These are phyloP conservation scores for Pelobates fuscus DNA, from an alignment of 2,113 vertebrate genomes.

Conservation along the genomic window DNA sequence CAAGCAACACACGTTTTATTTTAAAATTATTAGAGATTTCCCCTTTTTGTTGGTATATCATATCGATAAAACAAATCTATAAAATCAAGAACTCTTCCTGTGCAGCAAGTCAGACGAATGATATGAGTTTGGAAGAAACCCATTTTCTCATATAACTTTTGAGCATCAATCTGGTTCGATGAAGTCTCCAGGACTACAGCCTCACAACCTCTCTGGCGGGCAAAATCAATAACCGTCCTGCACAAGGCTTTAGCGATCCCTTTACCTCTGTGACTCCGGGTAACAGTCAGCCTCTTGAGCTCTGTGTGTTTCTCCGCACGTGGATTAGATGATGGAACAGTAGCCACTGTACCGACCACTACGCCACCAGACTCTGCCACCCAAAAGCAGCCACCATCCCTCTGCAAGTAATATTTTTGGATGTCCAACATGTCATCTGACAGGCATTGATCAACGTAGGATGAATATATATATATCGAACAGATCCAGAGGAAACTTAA, in stretches of 20 bases:
- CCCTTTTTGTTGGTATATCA: neutral
- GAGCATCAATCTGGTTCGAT: conserved; percentile 50
- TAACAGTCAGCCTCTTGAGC: conserved; percentile 58
- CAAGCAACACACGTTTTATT: too few species aligned
- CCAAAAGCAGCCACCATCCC: conserved; percentile 55
- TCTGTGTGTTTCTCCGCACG: conserved; percentile 53
- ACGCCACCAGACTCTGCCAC: conserved; percentile 40
- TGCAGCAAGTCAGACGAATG: neutral
- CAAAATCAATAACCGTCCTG: conserved; percentile 54
- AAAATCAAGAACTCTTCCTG: conserved; percentile 26
- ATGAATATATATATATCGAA: neutral
- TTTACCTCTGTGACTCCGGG: conserved; percentile 51
- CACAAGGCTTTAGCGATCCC: conserved; percentile 63
- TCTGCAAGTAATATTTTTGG: conserved; percentile 26
- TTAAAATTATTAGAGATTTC: too few species aligned
- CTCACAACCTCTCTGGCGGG: conserved; percentile 37
- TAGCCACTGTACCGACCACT: conserved; percentile 56
- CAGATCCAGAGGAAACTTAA: neutral
- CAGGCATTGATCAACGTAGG: neutral
- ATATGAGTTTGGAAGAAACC: conserved; percentile 53
- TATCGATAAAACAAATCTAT: conserved; percentile 41
- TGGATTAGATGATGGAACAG: rapidly evolving
- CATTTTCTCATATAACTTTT: conserved; percentile 55
- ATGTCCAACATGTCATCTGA: conserved; percentile 51
- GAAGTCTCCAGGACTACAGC: conserved; percentile 61